Percentiles rank a stretch among this genome's conserved stretches.
These are phyloP conservation scores for Hemibagrus guttatus DNA, from an alignment of 2,797 vertebrate genomes.

Conservation along the genomic window DNA sequence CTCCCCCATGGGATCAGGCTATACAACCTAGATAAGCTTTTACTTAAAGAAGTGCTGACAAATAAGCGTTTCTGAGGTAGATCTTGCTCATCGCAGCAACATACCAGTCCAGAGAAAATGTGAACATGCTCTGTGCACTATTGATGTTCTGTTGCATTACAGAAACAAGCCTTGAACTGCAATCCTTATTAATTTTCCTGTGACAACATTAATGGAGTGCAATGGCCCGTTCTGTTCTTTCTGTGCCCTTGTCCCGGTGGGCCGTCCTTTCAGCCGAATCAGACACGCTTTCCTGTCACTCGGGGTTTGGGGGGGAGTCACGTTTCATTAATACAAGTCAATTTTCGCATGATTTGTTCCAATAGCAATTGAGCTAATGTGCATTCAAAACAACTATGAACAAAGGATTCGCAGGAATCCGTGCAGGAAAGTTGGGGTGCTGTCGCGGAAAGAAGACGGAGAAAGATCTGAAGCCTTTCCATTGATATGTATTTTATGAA, in stretches of 20 bases:
- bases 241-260: conserved; percentile 61
- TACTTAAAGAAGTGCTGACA: conserved; percentile 50
- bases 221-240: conserved; percentile 69
- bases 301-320: conserved; percentile 48
- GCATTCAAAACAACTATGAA: conserved; percentile 23
- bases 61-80: conserved; percentile 44
- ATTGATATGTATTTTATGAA: background rate
- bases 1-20: conserved; percentile 28
- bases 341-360: conserved; percentile 48
- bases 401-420: conserved; percentile 21
- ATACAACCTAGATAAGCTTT: conserved; percentile 39
- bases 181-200: conserved; percentile 66
- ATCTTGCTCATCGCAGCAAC: conserved; percentile 52
- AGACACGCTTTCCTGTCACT: conserved; percentile 57
- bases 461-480: background rate
- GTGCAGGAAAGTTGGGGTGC: background rate
- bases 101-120: background rate
- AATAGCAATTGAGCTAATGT: conserved; percentile 43
- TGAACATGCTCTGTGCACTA: conserved; percentile 31
- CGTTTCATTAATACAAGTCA: conserved; percentile 59
- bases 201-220: conserved; percentile 74
- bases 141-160: conserved; percentile 57
- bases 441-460: background rate
- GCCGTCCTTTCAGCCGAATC: conserved; percentile 57
- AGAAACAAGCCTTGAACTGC: conserved; percentile 60